Base-by-base conservation (phyloP, 1,140 invertebrate species). In the Whitmania pigra region DNA sequence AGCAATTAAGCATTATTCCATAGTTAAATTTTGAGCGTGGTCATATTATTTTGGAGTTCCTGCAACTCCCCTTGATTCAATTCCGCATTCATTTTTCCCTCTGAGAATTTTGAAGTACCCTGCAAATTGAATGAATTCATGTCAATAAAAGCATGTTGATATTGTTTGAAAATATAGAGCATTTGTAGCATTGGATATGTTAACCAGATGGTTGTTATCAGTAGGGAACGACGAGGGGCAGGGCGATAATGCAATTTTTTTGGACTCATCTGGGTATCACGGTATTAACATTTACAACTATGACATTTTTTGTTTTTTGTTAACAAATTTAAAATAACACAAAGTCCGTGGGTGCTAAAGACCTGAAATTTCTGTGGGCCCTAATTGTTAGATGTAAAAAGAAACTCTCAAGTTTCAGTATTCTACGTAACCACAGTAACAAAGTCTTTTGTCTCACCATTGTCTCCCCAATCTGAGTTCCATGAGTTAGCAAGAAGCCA, bases 401-500 rank as follows among this genome's bases (percentile, higher is more conserved):
- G 13, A 25, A 31, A 63, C 25, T 20, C 25, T 5, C 11, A 25
- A 63, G 11, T 18, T 25, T 25, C 29, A 4, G 11, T 13, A 63
- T 25, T 63, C 22, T 2, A 63, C 6, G 18, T n/a, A 11, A 63
- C 15, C 2, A 63, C 57, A 18, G 1, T 25, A 31, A 22, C 22
- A 63, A 63, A 17, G 1, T 7, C 5, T 43, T 63, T 20, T 27
- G 31, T 27, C 72, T 72, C 74, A 78, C 79, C 81, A 71, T 80
- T 75, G 76, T 85, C 82, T 74, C 86, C 92, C 92, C 92, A 94
- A 77, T 93, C 91, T 13, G 84, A 83, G 80, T 94, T 94, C 92
- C 92, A 95, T 0, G 91, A 93, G 83, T 95, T 95, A 60, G 90
- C 92, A 76, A 92, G 86, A 0, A 92, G 84, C 93, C 93, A 96